Evolutionary conservation across 2,797 vertebrate genomes (phyloP), one percentile per base, ranked within the genome.

Genomic region (Alectoris magna): DNA sequence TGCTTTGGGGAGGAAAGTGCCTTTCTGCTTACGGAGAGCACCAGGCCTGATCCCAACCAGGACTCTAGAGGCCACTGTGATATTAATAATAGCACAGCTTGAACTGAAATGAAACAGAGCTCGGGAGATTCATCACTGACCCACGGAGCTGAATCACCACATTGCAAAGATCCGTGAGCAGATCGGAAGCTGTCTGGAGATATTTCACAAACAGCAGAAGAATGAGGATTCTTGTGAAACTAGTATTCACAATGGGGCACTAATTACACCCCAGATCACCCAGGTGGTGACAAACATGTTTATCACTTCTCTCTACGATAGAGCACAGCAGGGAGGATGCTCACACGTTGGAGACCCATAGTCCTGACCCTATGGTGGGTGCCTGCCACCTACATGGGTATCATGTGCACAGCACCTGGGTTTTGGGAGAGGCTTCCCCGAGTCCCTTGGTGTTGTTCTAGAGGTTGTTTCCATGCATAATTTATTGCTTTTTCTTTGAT

Each of bases 11-110:
- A 23, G 8, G 55, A 62, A 87, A 76, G 9, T 6, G 21, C 27
- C 34, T 66, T 81, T 34, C 14, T 67, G 56, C 10, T 26, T 6
- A 0, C 1, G 3, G 49, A 53, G 13, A 1, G 2, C 29, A 9
- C 27, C 49, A 43, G 31, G 27, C 15, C 36, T 59, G 46, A 59
- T 36, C 59, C 23, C 70, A 51, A 2, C 11, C 60, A 70, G 56
- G 87, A 63, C 89, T 91, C 76, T 66, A 75, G 91, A 86, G 85
- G 83, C 75, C 85, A 83, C 82, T 88, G 68, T 71, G 19, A 64
- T 80, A 56, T 84, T 43, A 81, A 59, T 26, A 81, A 49, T 8
- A 73, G 1, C 72, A 34, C 3, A 16, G 83, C 14, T 2, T 0
- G 2, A 85, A 56, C 24, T 5, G 41, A 63, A 88, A 74, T 9